Base-by-base conservation (phyloP, 2,797 vertebrate genomes). In the Coregonus suidteri region DNA sequence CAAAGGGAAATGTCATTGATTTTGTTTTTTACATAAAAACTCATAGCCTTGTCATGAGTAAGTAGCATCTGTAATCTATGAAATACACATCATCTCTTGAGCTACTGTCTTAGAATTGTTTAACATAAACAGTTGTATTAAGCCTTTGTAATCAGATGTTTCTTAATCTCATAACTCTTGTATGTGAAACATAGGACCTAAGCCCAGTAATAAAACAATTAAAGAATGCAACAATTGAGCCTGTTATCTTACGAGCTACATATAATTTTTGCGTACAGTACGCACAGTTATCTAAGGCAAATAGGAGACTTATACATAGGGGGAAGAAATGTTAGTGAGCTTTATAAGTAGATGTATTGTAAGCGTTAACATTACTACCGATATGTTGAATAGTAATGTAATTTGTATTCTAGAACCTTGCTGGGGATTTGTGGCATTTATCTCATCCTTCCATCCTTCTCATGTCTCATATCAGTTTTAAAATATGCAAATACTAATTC, bases 401-500 rank as follows among this genome's bases (percentile, higher is more conserved):
- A 34, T 59, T 54, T 73, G 71, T 73, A 73, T 25, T 56, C 30
- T 7, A 56, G 3, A 31, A 30, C 11, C 37, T 9, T 47, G 68
- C 30, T 72, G 52, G 52, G 71, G 68, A 56, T 53, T 56, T 72
- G 71, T 73, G 6, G 4, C 66, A 68, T 35, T 31, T 73, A 0
- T 68, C 64, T 59, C 47, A 71, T 52, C 69, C 47, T 25, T 31
- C 13, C 14, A 71, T 51, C 18, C 30, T 56, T 62, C 11, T 64
- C 47, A 71, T 73, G 25, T 71, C 15, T 72, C 13, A 74, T 81
- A 72, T 81, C 37, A 71, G 62, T 66, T 74, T 75, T 65, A 79
- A 78, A 56, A 79, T 81, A 81, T 85, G 82, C 82, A 80, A 75
- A 80, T 84, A 82, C 70, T 80, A 79, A 85, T 87, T 77, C 74